Evolutionary conservation across 2,888 invertebrate genomes (phyloP).

Genomic region (Baronia brevicornis): DNA sequence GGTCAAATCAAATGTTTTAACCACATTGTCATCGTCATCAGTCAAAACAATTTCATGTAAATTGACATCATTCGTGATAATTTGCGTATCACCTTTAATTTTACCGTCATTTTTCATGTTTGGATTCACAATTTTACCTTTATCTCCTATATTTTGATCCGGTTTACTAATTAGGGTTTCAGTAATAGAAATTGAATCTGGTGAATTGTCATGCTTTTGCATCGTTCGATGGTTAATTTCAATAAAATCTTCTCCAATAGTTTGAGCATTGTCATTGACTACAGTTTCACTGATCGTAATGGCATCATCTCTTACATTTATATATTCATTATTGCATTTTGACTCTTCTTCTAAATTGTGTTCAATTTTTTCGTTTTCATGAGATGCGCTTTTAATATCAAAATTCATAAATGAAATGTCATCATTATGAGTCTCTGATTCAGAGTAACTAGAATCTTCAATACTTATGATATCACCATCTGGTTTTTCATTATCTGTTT

Average conservation of each 20-base stretch:
- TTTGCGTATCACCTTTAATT: too few relatives aligned
- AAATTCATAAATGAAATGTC: constrained; percentile 16
- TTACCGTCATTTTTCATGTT: too few relatives aligned
- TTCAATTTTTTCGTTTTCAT: neutral
- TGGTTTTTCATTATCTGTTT: constrained; percentile 25
- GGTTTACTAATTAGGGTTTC: too few relatives aligned
- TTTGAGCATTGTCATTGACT: constrained; percentile 19
- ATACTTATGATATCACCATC: constrained; percentile 59
- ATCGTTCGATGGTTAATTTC: too few relatives aligned
- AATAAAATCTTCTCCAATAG: neutral
- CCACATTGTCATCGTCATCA: too few relatives aligned
- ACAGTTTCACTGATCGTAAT: constrained; percentile 36
- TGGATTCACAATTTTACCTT: too few relatives aligned
- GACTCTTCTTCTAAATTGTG: neutral
- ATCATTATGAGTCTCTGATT: constrained; percentile 37
- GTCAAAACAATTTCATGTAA: too few relatives aligned
- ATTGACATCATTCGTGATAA: too few relatives aligned
- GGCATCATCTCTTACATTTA: constrained; percentile 37
- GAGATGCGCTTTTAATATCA: constrained; percentile 6
- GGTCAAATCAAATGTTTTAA: too few relatives aligned
- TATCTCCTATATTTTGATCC: too few relatives aligned
- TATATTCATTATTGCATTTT: constrained; percentile 16
- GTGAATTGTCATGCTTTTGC: too few relatives aligned
- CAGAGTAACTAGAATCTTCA: constrained; percentile 64
- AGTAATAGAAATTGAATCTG: too few relatives aligned